Base-by-base conservation (phyloP, 1,140 invertebrate genomes). In the Ctenoplectra terminalis region DNA sequence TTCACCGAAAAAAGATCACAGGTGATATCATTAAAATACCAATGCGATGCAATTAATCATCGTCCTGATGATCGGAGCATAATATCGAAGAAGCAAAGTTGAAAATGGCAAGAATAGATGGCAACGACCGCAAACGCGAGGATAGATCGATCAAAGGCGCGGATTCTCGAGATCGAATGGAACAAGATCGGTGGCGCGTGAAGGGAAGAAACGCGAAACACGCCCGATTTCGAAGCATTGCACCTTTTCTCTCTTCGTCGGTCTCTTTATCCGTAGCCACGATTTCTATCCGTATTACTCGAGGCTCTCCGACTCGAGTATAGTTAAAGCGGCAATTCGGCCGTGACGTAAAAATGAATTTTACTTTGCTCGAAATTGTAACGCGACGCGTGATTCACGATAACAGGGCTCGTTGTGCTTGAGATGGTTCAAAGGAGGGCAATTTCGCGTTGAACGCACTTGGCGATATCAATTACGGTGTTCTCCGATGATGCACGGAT, bases 341-440 rank as follows among this genome's bases (percentile, higher is more conserved):
- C 87, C 86, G 88, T 89, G 82, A 90, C 88, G 87, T n/a, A n/a
- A 69, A 84, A 87, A 84, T 60, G 86, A 88, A 86, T 86, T 86
- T 79, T 75, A 80, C 80, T 80, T 17, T 50, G 34, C 11, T 34
- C 26, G 71, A 75, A 87, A 87, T 52, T 60, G 70, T 75, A 69
- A 79, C 69, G n/a, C 40, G 54, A 63, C 34, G 60, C 60, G 31
- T n/a, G 67, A 75, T 72, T 23, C 70, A 31, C 58, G 78, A 73
- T 80, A 80, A 74, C 60, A 29, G 29, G 20, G 37, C 7, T 40
- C 9, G 66, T 31, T 52, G 8, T 26, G 40, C 37, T 40, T 0
- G 1, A n/a, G 23, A 29, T 31, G n/a, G 8, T 43, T n/a, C 23
- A 20, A 69, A 58, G 29, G 46, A n/a, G n/a, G n/a, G n/a, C 46